A percentile compares a stretch with the other conserved stretches of the same genome.
Conservation (phyloP, 1,140 invertebrate species). For the Drosophila arawakana region DNA sequence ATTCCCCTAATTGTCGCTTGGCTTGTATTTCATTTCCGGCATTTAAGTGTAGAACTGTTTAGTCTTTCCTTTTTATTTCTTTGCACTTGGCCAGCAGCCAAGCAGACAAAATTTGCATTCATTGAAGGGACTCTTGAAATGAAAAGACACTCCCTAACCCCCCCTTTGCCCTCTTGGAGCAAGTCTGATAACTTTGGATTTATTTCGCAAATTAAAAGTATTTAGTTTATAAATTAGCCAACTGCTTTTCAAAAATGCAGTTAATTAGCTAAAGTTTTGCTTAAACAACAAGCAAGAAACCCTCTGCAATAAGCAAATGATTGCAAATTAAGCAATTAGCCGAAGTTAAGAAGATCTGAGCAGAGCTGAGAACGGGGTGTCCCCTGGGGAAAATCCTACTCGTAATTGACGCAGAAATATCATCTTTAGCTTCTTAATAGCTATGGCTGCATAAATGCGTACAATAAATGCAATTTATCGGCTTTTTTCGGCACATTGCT, state of each 20-base stretch:
- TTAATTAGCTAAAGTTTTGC: conserved; percentile 56
- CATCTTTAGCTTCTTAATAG: conserved; percentile 39
- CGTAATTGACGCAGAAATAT: conserved; percentile 31
- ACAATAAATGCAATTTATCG: conserved; percentile 77
- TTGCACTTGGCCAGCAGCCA: conserved; percentile 55
- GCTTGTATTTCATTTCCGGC: conserved; percentile 71
- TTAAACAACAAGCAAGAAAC: conserved; percentile 25
- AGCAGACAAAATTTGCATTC: conserved; percentile 50
- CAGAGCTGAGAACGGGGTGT: no score
- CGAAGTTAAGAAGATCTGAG: conserved; percentile 8
- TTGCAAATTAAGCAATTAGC: conserved; percentile 71
- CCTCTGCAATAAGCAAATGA: conserved; percentile 31
- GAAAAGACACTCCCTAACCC: background rate
- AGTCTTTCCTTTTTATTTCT: conserved; percentile 4
- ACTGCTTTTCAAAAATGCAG: conserved; percentile 63
- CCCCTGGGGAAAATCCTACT: no score
- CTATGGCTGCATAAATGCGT: conserved; percentile 58
- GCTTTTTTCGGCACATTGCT: conserved; percentile 67
- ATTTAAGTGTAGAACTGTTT: conserved; percentile 53
- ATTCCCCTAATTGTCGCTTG: conserved; percentile 38
- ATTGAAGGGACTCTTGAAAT: conserved; percentile 9
- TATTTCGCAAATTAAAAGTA: conserved; percentile 47
- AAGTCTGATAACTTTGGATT: conserved; percentile 49
- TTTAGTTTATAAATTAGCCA: conserved; percentile 70
- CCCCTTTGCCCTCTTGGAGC: background rate